Evolutionary conservation across 2,888 invertebrate species (phyloP).

Genomic region (Andrena trimmerana): DNA sequence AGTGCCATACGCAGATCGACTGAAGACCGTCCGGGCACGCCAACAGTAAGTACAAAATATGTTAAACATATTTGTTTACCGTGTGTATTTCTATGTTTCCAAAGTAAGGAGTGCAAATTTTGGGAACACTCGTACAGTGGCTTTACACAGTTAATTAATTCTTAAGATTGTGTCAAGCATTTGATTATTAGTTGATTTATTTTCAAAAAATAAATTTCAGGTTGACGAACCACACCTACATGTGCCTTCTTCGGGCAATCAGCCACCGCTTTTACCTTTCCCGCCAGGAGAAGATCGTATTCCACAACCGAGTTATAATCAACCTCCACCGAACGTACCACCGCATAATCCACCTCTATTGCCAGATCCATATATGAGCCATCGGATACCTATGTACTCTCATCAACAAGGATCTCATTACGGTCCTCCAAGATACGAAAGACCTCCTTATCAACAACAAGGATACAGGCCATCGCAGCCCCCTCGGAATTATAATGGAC

Average conservation of each 20-base stretch:
- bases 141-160: neutral
- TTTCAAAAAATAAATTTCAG: slow-evolving; percentile 59
- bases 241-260: slow-evolving; percentile 74
- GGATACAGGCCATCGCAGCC: slow-evolving; percentile 80
- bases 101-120: too few relatives aligned
- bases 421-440: slow-evolving; percentile 79
- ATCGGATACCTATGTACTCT: slow-evolving; percentile 82
- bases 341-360: slow-evolving; percentile 80
- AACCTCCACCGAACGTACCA: slow-evolving; percentile 78
- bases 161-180: neutral
- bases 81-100: neutral
- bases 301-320: slow-evolving; percentile 78
- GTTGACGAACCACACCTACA: slow-evolving; percentile 83
- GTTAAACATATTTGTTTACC: neutral
- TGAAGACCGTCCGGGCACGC: slow-evolving; percentile 90
- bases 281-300: slow-evolving; percentile 83
- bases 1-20: slow-evolving; percentile 80
- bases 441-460: slow-evolving; percentile 82
- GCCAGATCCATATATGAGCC: slow-evolving; percentile 83
- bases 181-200: neutral
- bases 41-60: slow-evolving; percentile 86
- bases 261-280: slow-evolving; percentile 81
- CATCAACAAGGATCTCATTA: slow-evolving; percentile 80
- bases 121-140: neutral
- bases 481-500: slow-evolving; percentile 83